Evolutionary conservation across 92 coral and sea anemone species (phyloP).

Genomic region (Porites evermanni): DNA sequence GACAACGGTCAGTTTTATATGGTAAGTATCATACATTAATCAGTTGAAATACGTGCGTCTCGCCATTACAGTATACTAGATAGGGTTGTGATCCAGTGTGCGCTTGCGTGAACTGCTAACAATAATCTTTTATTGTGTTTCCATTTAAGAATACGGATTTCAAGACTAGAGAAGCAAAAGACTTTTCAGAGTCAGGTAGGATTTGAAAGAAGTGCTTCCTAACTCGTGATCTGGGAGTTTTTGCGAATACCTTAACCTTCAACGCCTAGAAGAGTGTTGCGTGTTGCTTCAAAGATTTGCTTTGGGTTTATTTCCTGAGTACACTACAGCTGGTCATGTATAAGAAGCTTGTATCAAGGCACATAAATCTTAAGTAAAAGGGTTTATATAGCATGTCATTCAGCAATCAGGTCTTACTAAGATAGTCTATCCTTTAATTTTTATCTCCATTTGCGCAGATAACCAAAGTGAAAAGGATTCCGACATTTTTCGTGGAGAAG

Average conservation of each 20-base stretch:
- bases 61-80: not conserved
- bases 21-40: conserved; percentile 4
- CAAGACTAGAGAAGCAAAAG: conserved; percentile 23
- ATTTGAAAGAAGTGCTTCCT: not conserved
- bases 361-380: no score
- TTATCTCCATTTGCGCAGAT: conserved; percentile 49
- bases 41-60: not conserved
- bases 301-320: no score
- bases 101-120: not conserved
- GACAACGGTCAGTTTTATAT: conserved; percentile 14
- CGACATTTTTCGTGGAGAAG: conserved; percentile 81
- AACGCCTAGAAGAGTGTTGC: no score
- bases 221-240: no score
- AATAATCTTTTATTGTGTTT: not conserved
- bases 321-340: no score
- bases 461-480: conserved; percentile 80
- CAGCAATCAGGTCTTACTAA: not conserved
- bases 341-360: no score
- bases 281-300: no score
- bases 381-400: no score
- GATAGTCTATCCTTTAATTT: not conserved
- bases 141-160: conserved; percentile 10
- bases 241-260: no score
- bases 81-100: not conserved
- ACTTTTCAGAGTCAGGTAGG: conserved; percentile 28